These are phyloP conservation scores for Xenopus petersii DNA, from an alignment of 2,797 vertebrate species.

Conservation along the genomic window DNA sequence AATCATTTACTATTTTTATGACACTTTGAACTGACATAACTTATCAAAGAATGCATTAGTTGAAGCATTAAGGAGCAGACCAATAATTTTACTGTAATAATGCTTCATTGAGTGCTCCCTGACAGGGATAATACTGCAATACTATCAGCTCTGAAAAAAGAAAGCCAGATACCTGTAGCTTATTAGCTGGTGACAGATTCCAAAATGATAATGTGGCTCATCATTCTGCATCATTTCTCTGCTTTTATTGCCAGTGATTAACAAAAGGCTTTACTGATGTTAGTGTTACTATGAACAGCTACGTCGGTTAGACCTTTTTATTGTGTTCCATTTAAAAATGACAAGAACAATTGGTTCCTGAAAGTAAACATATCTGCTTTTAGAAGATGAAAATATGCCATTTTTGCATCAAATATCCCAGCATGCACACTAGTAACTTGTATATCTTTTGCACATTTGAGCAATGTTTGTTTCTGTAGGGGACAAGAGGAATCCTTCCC, in stretches of 20 bases:
- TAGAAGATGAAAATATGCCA: too few relatives aligned
- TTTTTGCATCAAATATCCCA: too few relatives aligned
- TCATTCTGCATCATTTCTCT: not conserved
- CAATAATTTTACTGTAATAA: constrained; percentile 11
- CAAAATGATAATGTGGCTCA: not conserved
- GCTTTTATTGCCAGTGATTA: not conserved
- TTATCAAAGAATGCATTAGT: constrained; percentile 8
- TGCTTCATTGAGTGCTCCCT: not conserved
- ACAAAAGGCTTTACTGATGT: not conserved
- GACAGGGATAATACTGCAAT: constrained; percentile 1
- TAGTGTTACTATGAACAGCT: not conserved
- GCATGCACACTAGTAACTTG: too few relatives aligned
- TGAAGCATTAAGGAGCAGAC: not conserved
- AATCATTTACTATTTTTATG: not conserved
- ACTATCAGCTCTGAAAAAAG: not conserved
- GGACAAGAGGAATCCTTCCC: too few relatives aligned
- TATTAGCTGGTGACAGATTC: constrained; percentile 5
- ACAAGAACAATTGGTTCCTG: too few relatives aligned
- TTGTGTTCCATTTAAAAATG: not conserved
- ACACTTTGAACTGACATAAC: not conserved
- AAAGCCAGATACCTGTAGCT: not conserved
- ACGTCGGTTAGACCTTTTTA: not conserved
- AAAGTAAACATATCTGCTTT: too few relatives aligned
- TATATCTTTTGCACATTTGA: too few relatives aligned
- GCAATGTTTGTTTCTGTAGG: too few relatives aligned